Percentiles rank a stretch among this genome's conserved stretches.
phyloP scores from a whole-genome alignment of 2,888 invertebrate species.

The Morpho helenor region DNA sequence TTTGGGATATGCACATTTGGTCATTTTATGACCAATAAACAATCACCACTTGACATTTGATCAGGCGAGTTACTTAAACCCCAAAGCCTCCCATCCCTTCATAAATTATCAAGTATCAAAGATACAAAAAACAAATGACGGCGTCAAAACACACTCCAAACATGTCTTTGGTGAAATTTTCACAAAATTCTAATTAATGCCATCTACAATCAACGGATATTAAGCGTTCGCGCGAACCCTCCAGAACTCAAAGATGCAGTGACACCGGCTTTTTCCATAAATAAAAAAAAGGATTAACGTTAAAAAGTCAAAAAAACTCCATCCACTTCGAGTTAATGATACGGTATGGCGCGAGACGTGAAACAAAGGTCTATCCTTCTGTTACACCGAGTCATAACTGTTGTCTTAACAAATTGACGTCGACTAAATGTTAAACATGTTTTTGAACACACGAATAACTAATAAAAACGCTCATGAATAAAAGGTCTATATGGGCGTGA shows the following conservation, averaged over 20 bases:
- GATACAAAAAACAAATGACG: conserved; percentile 1
- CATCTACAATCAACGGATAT: conserved; percentile 46
- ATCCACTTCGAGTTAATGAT: conserved; percentile 78
- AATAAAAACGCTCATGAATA: too few species aligned
- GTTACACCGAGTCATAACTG: conserved; percentile 45
- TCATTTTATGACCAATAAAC: too few species aligned
- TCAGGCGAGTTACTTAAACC: too few species aligned
- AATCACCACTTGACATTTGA: too few species aligned
- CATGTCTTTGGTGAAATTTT: conserved; percentile 22
- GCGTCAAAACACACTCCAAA: conserved; percentile 25
- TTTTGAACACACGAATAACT: too few species aligned
- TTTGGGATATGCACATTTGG: too few species aligned
- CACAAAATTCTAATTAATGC: conserved; percentile 49
- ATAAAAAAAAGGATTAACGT: conserved; percentile 72
- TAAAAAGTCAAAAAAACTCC: conserved; percentile 70
- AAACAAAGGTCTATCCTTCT: conserved; percentile 63
- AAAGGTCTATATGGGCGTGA: too few species aligned
- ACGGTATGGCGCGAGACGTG: conserved; percentile 72
- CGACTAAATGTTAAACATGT: too few species aligned
- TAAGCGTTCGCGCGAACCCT: conserved; percentile 49
- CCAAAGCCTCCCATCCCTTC: not conserved
- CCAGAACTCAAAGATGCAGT: conserved; percentile 54
- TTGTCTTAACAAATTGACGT: too few species aligned
- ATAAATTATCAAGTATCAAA: not conserved
- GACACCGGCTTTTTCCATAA: conserved; percentile 64